phyloP scores from a whole-genome alignment of 2,888 invertebrate genomes.

The Dorcus hopei region DNA sequence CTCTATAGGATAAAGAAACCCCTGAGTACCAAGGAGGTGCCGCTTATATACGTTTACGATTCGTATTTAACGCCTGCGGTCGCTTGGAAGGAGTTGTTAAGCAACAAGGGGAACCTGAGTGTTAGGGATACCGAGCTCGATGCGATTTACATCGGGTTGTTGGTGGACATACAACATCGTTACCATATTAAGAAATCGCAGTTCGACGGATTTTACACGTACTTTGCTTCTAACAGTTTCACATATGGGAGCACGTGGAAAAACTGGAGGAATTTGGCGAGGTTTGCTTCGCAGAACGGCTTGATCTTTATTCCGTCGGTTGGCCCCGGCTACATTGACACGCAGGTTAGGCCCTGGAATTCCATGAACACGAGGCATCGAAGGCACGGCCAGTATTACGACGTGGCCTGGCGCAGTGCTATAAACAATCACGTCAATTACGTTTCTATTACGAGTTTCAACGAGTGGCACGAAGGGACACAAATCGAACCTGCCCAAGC shows the following conservation, averaged over 20 bases:
- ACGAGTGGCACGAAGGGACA: slow-evolving; percentile 74
- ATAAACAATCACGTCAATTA: slow-evolving; percentile 55
- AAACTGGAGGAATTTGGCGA: slow-evolving; percentile 48
- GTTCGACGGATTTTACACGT: slow-evolving; percentile 61
- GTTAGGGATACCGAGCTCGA: slow-evolving; percentile 55
- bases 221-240: slow-evolving; percentile 61
- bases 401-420: slow-evolving; percentile 60
- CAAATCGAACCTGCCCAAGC: slow-evolving; percentile 67
- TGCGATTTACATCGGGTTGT: slow-evolving; percentile 56
- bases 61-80: slow-evolving; percentile 54
- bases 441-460: slow-evolving; percentile 67
- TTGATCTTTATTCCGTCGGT: slow-evolving; percentile 66
- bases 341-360: slow-evolving; percentile 61
- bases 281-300: slow-evolving; percentile 58
- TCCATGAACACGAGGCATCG: slow-evolving; percentile 52
- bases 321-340: slow-evolving; percentile 69
- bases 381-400: slow-evolving; percentile 61
- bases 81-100: slow-evolving; percentile 55
- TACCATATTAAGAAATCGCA: slow-evolving; percentile 52
- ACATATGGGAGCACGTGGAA: slow-evolving; percentile 60
- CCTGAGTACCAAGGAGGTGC: slow-evolving; percentile 39
- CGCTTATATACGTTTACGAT: slow-evolving; percentile 62
- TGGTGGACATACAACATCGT: slow-evolving; percentile 55
- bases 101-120: slow-evolving; percentile 44
- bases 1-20: slow-evolving; percentile 51